These are phyloP conservation scores for Chironomus tentans DNA, from an alignment of 2,888 invertebrate species.

Conservation along the genomic window DNA sequence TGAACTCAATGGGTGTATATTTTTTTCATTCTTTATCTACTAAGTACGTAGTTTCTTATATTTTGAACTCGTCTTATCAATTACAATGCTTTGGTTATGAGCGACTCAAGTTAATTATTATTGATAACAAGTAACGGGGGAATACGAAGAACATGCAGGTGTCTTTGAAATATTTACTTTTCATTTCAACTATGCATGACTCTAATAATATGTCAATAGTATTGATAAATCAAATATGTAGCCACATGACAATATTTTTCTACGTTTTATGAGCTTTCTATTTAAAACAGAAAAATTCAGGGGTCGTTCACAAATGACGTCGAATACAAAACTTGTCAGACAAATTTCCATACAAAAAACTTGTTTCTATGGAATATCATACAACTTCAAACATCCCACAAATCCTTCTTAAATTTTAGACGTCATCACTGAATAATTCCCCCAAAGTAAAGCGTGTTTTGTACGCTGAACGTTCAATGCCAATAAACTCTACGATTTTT, in stretches of 20 bases:
- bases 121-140: constrained; percentile 9
- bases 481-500: background rate
- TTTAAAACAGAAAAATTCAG: no score
- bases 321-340: no score
- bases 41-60: background rate
- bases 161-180: constrained; percentile 1
- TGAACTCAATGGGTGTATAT: background rate
- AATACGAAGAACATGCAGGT: constrained; percentile 8
- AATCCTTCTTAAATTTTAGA: background rate
- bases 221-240: background rate
- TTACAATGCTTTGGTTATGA: background rate
- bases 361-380: no score
- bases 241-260: background rate
- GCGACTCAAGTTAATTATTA: constrained; percentile 8
- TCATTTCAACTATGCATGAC: background rate
- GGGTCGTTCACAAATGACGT: background rate
- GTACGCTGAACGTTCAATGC: background rate
- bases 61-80: background rate
- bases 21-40: background rate
- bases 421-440: background rate
- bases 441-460: no score
- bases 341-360: no score
- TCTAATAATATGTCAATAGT: background rate
- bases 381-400: no score
- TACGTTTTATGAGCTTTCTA: no score